Evolutionary conservation across 2,888 invertebrate genomes (phyloP).

Genomic region (Amphipoea oculea): DNA sequence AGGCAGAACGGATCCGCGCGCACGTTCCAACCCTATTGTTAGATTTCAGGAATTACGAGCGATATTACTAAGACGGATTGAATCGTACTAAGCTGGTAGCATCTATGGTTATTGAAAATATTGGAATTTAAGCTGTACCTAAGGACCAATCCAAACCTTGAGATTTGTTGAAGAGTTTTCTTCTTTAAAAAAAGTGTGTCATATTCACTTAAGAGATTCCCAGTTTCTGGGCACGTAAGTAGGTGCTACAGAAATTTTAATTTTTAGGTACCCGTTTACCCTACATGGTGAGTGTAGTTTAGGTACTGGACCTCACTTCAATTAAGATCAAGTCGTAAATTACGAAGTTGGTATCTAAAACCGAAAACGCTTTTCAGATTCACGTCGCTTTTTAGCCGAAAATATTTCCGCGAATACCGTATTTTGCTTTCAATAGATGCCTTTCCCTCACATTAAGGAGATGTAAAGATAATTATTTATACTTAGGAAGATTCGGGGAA

Average conservation of each 20-base stretch:
- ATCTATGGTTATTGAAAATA: constrained; percentile 27
- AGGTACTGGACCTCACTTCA: constrained; percentile 32
- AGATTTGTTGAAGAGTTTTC: background rate
- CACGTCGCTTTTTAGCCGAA: constrained; percentile 24
- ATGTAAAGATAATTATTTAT: constrained; percentile 44
- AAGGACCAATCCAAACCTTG: background rate
- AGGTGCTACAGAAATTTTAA: constrained; percentile 21
- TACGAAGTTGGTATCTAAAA: constrained; percentile 49
- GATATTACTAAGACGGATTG: constrained; percentile 36
- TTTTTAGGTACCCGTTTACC: constrained; percentile 23
- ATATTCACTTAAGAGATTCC: background rate
- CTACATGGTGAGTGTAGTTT: constrained; percentile 26
- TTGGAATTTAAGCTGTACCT: constrained; percentile 11
- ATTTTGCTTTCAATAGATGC: constrained; percentile 44
- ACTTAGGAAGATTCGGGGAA: constrained; percentile 22
- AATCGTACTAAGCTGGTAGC: constrained; percentile 16
- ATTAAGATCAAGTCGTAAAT: constrained; percentile 54
- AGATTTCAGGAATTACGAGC: constrained; percentile 32
- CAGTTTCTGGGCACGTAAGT: constrained; percentile 1
- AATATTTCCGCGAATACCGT: constrained; percentile 28
- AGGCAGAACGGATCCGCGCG: constrained; percentile 34
- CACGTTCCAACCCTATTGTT: constrained; percentile 39
- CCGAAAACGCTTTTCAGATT: constrained; percentile 33
- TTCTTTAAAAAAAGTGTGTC: background rate
- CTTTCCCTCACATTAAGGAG: constrained; percentile 17